Conservation (phyloP, 2,888 invertebrate species). For the Colletes collaris region DNA sequence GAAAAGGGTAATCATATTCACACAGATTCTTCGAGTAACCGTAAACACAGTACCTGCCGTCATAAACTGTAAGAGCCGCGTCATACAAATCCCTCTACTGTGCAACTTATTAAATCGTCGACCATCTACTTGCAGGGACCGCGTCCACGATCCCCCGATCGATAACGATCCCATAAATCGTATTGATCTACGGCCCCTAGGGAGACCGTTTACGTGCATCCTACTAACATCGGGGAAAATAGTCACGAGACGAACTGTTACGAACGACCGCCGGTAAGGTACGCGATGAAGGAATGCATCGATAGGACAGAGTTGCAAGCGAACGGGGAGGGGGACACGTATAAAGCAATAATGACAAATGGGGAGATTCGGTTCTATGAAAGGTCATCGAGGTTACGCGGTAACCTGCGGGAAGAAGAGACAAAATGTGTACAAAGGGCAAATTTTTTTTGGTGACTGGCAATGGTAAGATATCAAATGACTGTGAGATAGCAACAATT, state of each 20-base stretch:
- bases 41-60: slow-evolving; percentile 9
- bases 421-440: no score
- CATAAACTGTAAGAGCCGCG: slow-evolving; percentile 3
- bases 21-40: background rate
- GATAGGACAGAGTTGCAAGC: background rate
- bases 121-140: slow-evolving; percentile 16
- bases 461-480: no score
- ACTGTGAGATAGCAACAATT: no score
- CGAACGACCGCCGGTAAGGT: slow-evolving; percentile 17
- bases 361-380: slow-evolving; percentile 16
- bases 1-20: slow-evolving; percentile 5
- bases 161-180: slow-evolving; percentile 42
- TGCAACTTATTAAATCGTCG: slow-evolving; percentile 45
- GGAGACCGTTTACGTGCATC: slow-evolving; percentile 26
- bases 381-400: slow-evolving; percentile 22
- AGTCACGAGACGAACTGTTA: slow-evolving; percentile 17
- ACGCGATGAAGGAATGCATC: slow-evolving; percentile 35
- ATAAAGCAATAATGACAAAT: slow-evolving; percentile 49
- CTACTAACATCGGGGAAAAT: slow-evolving; percentile 18
- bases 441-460: no score
- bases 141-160: slow-evolving; percentile 10
- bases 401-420: slow-evolving; percentile 1
- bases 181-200: slow-evolving; percentile 23
- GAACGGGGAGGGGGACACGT: background rate
- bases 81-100: slow-evolving; percentile 1